Conservation (phyloP, 2,888 invertebrate species). For the Perithous albicinctus region DNA sequence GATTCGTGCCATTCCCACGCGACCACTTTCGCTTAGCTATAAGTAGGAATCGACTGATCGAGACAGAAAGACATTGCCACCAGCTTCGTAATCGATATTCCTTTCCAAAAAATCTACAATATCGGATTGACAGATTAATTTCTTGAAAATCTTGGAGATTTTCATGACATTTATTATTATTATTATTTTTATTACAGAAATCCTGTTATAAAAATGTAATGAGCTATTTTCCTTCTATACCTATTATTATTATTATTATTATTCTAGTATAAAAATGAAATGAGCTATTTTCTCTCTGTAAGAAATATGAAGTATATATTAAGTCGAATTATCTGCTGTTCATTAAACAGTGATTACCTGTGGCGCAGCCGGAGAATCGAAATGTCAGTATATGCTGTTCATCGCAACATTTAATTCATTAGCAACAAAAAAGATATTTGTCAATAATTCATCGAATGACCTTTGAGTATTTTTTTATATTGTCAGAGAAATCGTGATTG, state of each 20-base stretch:
- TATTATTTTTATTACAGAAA: neutral
- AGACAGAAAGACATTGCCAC: neutral
- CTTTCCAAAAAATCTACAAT: neutral
- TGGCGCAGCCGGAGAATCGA: neutral
- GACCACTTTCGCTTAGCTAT: conserved; percentile 70
- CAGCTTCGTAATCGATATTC: neutral
- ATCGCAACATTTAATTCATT: neutral
- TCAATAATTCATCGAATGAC: neutral
- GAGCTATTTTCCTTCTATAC: too few species aligned
- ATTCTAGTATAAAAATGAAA: too few species aligned
- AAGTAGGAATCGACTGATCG: conserved; percentile 16
- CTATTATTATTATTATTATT: too few species aligned
- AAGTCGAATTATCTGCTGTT: too few species aligned
- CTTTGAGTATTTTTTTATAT: neutral
- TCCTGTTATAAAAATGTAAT: too few species aligned
- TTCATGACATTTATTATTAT: neutral
- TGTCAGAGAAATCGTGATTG: neutral
- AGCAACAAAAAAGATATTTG: neutral
- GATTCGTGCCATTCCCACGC: conserved; percentile 74
- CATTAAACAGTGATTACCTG: too few species aligned
- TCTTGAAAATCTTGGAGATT: neutral
- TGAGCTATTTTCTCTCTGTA: too few species aligned
- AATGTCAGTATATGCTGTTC: neutral
- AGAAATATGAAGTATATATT: too few species aligned
- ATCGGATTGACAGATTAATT: neutral